Base-by-base conservation (phyloP, 53 echinoderm and acorn worm genomes). In the Antedon mediterranea region DNA sequence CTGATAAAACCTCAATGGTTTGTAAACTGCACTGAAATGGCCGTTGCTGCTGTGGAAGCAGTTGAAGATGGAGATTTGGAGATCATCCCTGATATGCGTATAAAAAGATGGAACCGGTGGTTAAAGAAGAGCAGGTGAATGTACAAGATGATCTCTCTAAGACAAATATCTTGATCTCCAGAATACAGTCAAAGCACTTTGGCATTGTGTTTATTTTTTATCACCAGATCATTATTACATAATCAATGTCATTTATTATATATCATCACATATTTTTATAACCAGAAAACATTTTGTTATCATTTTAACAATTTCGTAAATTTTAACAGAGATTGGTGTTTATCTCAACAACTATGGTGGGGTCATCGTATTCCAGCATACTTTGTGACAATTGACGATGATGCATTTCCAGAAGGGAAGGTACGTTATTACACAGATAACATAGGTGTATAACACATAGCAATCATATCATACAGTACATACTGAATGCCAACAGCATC, bases 261-360 rank as follows among this genome's bases (percentile, higher is more conserved):
- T n/a, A n/a, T n/a, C n/a, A n/a, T n/a, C n/a, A n/a, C n/a, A n/a
- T n/a, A n/a, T n/a, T n/a, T n/a, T n/a, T n/a, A n/a, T n/a, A n/a
- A n/a, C 30, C 32, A 29, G 14, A 2, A 7, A 30, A n/a, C n/a
- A 29, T 30, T 81, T 81, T 5, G 28, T n/a, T 14, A 34, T 81
- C 27, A 79, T 37, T n/a, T 15, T 4, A 5, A 6, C 9, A 4
- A 5, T 84, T 84, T 79, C 30, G 31, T 43, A 11, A 0, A 81
- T 75, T 31, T 79, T 84, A 77, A 14, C 85, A 98, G 98, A 43
- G 89, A 91, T 27, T 98, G 98, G 98, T 98, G 98, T 82, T 92
- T 98, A 43, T 98, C 98, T 31, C 79, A 98, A 31, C 98, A 98
- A 81, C 83, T 98, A 75, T 98, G 98, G 98, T 98, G 98, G 98